Evolutionary conservation across 2,113 vertebrate species (phyloP).

Genomic region (Petrocephalus zakoni): DNA sequence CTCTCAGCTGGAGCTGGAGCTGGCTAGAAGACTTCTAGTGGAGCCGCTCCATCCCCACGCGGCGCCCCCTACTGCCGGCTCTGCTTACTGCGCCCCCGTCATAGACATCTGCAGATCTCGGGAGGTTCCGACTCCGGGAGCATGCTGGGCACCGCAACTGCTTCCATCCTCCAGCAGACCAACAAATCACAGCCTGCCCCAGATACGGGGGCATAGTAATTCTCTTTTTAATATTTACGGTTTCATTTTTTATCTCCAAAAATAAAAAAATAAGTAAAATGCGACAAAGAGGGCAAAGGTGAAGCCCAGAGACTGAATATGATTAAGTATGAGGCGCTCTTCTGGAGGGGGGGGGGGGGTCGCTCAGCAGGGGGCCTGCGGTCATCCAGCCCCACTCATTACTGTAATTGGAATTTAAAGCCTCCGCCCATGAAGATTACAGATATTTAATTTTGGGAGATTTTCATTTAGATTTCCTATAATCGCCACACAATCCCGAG

Average conservation of each 20-base stretch:
- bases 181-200: background rate
- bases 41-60: too few species aligned
- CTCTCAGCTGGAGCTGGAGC: background rate
- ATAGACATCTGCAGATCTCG: background rate
- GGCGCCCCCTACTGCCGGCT: background rate
- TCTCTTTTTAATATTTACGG: background rate
- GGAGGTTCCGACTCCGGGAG: background rate
- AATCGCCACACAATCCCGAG: background rate
- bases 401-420: constrained; percentile 15
- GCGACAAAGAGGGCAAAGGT: background rate
- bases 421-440: background rate
- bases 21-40: background rate
- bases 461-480: constrained; percentile 12
- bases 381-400: constrained; percentile 8
- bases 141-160: background rate
- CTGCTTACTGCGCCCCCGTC: background rate
- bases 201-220: background rate
- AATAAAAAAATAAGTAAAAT: background rate
- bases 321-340: background rate
- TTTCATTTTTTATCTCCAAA: background rate
- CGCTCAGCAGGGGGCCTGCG: background rate
- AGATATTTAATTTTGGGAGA: constrained; percentile 16
- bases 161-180: background rate
- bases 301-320: background rate
- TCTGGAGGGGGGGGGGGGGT: background rate